These are phyloP conservation scores for Synanthedon andrenaeformis DNA, from an alignment of 2,888 invertebrate species.

Conservation along the genomic window DNA sequence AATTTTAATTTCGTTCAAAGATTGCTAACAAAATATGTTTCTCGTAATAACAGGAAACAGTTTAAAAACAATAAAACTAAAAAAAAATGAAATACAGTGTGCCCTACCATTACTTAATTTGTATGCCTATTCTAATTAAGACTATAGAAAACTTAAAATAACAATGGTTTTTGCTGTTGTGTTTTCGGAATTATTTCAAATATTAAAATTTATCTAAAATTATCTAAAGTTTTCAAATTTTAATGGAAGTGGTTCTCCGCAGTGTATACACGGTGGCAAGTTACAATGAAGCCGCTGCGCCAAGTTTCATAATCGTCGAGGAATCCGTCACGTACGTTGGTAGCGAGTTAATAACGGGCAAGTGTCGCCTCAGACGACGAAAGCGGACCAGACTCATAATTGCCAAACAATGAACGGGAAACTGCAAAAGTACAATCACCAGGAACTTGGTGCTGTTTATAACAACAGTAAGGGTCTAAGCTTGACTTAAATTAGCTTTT, in stretches of 20 bases:
- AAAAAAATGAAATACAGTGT: too few relatives aligned
- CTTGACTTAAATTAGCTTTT: slow-evolving; percentile 7
- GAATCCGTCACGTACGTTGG: slow-evolving; percentile 7
- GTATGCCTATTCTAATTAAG: too few relatives aligned
- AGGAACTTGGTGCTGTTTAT: slow-evolving; percentile 8
- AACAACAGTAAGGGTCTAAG: slow-evolving; percentile 2
- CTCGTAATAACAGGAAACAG: too few relatives aligned
- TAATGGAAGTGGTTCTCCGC: background rate
- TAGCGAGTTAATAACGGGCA: slow-evolving; percentile 13
- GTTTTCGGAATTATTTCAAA: too few relatives aligned
- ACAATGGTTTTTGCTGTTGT: too few relatives aligned
- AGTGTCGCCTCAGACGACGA: slow-evolving; percentile 16
- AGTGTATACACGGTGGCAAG: slow-evolving; percentile 2
- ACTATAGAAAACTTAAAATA: too few relatives aligned
- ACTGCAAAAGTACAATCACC: slow-evolving; percentile 12
- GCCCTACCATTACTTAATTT: too few relatives aligned
- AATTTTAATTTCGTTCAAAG: too few relatives aligned
- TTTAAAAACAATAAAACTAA: too few relatives aligned
- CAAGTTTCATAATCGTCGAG: slow-evolving; percentile 25
- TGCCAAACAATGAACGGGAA: slow-evolving; percentile 11
- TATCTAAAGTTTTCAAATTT: too few relatives aligned
- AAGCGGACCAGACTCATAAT: slow-evolving; percentile 9
- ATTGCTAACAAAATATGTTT: too few relatives aligned
- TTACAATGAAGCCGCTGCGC: slow-evolving; percentile 11
- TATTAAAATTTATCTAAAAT: too few relatives aligned